phyloP scores from a whole-genome alignment of 2,113 vertebrate genomes.

The Sclerurus mexicanus region DNA sequence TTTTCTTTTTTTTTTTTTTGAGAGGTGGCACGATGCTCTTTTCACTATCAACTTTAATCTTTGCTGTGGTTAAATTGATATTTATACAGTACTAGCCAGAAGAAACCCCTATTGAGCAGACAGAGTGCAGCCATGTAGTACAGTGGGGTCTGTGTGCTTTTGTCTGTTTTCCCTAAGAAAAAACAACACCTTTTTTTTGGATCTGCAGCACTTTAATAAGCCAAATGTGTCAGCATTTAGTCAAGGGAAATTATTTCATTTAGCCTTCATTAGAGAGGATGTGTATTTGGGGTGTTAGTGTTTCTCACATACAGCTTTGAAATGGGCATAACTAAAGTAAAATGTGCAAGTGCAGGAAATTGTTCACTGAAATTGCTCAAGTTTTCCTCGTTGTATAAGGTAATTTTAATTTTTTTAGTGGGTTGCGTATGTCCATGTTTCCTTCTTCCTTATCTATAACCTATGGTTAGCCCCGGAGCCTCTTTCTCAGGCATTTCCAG shows the following conservation, averaged over 20 bases:
- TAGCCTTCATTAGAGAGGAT: neutral
- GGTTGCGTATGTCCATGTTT: fast-evolving
- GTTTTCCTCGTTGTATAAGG: neutral
- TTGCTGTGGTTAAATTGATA: neutral
- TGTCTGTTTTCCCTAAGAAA: neutral
- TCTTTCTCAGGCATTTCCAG: neutral
- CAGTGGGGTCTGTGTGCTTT: neutral
- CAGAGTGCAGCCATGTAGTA: neutral
- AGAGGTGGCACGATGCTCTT: neutral
- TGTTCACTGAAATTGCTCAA: neutral
- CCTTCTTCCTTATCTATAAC: neutral
- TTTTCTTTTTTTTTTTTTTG: neutral
- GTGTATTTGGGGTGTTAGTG: neutral
- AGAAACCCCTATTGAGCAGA: neutral
- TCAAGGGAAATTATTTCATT: neutral
- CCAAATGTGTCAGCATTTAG: neutral
- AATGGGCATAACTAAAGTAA: neutral
- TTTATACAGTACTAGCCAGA: neutral
- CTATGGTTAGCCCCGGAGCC: neutral
- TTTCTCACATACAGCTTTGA: neutral
- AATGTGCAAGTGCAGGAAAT: neutral
- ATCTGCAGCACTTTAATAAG: neutral
- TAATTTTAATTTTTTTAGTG: neutral
- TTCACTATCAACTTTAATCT: neutral
- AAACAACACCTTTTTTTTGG: neutral